A percentile compares a stretch with the other conserved stretches of the same genome.
These are phyloP conservation scores for Drosophila nigrodunni DNA, from an alignment of 1,140 invertebrate genomes.

Conservation along the genomic window DNA sequence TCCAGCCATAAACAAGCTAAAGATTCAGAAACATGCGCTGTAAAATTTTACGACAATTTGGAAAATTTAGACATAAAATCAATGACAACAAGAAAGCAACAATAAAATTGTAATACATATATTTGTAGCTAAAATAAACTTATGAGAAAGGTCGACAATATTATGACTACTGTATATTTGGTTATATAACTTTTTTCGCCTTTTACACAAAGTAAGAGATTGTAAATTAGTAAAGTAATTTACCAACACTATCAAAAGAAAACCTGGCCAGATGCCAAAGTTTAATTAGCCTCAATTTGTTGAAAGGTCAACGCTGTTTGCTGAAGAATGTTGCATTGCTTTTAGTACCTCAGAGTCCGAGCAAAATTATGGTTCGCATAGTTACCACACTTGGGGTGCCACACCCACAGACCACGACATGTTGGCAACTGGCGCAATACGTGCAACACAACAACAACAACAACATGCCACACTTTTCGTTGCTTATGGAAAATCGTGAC, in stretches of 20 bases:
- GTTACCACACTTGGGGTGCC: slow-evolving; percentile 33
- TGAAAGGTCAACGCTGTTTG: slow-evolving; percentile 29
- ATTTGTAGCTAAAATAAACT: no score
- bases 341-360: slow-evolving; percentile 12
- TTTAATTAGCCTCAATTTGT: slow-evolving; percentile 19
- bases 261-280: neutral
- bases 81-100: no score
- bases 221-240: no score
- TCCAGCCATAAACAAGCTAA: slow-evolving; percentile 21
- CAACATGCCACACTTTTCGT: slow-evolving; percentile 67
- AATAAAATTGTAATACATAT: no score
- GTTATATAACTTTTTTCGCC: no score
- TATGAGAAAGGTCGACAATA: no score
- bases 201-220: no score
- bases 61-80: no score
- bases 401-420: slow-evolving; percentile 45
- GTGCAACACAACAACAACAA: slow-evolving; percentile 32
- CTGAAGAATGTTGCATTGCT: slow-evolving; percentile 20
- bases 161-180: no score
- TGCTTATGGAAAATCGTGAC: slow-evolving; percentile 48
- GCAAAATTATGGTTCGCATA: slow-evolving; percentile 1
- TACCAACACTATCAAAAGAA: neutral
- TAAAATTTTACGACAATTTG: no score
- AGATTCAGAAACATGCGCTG: neutral
- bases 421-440: slow-evolving; percentile 43